Base-by-base conservation (phyloP, 1,140 invertebrate species). In the Drosophila quadrilineata region DNA sequence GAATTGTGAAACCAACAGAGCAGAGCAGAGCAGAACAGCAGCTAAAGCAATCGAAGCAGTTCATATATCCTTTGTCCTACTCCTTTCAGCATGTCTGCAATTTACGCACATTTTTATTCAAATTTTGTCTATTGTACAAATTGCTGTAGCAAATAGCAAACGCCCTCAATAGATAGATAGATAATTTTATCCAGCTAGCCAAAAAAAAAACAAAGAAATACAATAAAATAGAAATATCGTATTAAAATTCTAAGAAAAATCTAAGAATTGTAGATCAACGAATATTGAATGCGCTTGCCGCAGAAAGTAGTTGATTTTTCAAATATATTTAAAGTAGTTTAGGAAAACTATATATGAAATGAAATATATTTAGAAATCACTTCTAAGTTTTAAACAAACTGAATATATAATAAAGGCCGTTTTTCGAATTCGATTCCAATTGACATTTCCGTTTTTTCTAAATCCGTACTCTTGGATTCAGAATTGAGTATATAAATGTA, bases 91-190 rank as follows among this genome's bases (percentile, higher is more conserved):
- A 77, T 73, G 70, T 85, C 77, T 84, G 77, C 74, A 74, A 85
- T 74, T 84, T 84, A 84, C 70, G 57, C 57, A 71, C 65, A 74
- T 84, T 85, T 79, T 82, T 84, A 84, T 84, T 85, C 70, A 84
- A 84, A 84, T 84, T 85, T 57, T 31, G 49, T 65, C 50, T 59
- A 72, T 57, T 84, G 56, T 63, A 59, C 33, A 71, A 58, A 57
- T 58, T 52, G 60, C 73, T 70, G 64, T 66, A 36, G 58, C 59
- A 59, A 73, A 71, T 62, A 57, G 19, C 19, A 33, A 43, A 6
- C 3, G 0, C 12, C 14, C 19, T 10, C 6, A n/a, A n/a, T n/a
- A n/a, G n/a, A n/a, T n/a, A n/a, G n/a, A n/a, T n/a, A n/a, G 33
- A 45, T 57, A 58, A 35, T 6, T 8, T 3, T 4, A 31, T 4